Evolutionary conservation across 2,888 invertebrate genomes (phyloP).

Genomic region (Monopis laevigella): DNA sequence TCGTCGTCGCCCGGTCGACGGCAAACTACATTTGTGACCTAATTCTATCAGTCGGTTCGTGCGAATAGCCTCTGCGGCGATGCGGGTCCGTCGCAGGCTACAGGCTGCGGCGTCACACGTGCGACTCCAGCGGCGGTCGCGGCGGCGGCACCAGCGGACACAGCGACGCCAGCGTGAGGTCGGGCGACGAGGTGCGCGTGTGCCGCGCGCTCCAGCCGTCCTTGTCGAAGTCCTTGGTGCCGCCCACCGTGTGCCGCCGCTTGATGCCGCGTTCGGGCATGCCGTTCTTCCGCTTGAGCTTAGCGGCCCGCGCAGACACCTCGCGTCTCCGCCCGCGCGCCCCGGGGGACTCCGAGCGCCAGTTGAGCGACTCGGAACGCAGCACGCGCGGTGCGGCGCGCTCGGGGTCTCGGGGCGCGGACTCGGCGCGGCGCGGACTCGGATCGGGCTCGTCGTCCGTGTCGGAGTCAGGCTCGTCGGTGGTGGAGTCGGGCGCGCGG

Average conservation of each 20-base stretch:
- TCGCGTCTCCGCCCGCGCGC: constrained; percentile 71
- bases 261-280: constrained; percentile 86
- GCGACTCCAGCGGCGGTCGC: constrained; percentile 42
- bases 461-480: constrained; percentile 52
- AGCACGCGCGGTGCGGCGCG: constrained; percentile 62
- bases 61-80: too few species aligned
- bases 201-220: constrained; percentile 68
- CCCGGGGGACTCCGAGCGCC: constrained; percentile 44
- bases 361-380: constrained; percentile 70
- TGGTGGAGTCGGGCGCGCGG: constrained; percentile 71
- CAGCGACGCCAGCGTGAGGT: constrained; percentile 48
- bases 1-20: too few species aligned
- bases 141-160: constrained; percentile 38
- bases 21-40: constrained; percentile 42
- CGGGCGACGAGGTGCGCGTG: constrained; percentile 68
- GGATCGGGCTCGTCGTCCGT: constrained; percentile 26
- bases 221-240: constrained; percentile 84
- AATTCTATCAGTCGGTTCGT: constrained; percentile 63
- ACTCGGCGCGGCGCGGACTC: constrained; percentile 14
- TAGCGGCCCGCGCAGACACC: constrained; percentile 64
- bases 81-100: constrained; percentile 24
- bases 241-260: constrained; percentile 91
- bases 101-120: constrained; percentile 28
- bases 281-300: constrained; percentile 79
- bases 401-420: constrained; percentile 23